A percentile compares a stretch with the other conserved stretches of the same genome.
phyloP scores from a whole-genome alignment of 2,797 vertebrate genomes.

The Phataginus tricuspis region DNA sequence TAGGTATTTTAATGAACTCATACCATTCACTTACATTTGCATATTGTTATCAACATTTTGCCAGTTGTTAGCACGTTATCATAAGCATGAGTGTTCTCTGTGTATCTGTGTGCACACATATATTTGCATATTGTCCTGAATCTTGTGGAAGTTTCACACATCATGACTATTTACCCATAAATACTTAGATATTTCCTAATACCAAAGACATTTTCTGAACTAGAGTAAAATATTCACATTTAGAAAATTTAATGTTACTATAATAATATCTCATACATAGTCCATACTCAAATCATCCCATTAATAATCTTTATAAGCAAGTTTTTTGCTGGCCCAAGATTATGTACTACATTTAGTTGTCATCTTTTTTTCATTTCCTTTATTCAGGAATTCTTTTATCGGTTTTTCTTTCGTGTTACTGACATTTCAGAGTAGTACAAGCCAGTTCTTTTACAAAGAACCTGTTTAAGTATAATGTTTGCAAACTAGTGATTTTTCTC shows the following conservation, averaged over 20 bases:
- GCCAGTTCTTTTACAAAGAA: background rate
- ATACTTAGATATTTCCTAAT: background rate
- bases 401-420: background rate
- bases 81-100: background rate
- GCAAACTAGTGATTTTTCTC: background rate
- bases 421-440: background rate
- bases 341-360: background rate
- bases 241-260: background rate
- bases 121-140: constrained; percentile 9
- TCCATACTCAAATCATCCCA: background rate
- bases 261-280: background rate
- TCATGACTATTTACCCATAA: background rate
- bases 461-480: background rate
- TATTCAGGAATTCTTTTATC: background rate
- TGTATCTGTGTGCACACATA: background rate
- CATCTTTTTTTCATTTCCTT: background rate
- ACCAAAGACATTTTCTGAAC: background rate
- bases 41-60: background rate
- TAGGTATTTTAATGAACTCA: background rate
- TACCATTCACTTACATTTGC: background rate
- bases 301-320: background rate
- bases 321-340: background rate
- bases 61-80: background rate
- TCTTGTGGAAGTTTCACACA: background rate
- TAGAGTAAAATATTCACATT: constrained; percentile 10